phyloP scores from a whole-genome alignment of 2,888 invertebrate genomes.

The Pomacea canaliculata region DNA sequence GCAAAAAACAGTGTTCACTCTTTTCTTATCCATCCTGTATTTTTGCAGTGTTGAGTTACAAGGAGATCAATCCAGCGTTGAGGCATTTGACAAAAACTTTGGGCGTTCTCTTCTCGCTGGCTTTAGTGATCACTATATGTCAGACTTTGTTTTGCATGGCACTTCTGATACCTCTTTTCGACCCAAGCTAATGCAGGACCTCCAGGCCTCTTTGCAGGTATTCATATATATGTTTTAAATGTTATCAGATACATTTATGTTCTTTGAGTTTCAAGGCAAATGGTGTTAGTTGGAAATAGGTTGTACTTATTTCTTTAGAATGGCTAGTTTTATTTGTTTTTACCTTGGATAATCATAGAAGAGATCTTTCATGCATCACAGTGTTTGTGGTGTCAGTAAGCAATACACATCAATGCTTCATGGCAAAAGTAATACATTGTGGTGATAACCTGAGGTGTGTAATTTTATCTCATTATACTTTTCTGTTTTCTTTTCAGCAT shows the following conservation, averaged over 20 bases:
- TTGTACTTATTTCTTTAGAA: background rate
- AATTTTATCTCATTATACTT: too few relatives aligned
- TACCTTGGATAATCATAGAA: background rate
- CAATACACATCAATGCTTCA: too few relatives aligned
- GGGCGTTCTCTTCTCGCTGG: constrained; percentile 69
- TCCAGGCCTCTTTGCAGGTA: constrained; percentile 64
- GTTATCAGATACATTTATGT: background rate
- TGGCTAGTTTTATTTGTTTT: background rate
- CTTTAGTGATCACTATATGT: constrained; percentile 67
- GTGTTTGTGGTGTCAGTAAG: too few relatives aligned
- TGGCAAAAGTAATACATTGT: too few relatives aligned
- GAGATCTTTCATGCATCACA: too few relatives aligned
- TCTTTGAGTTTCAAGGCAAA: background rate
- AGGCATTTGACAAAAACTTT: constrained; percentile 65
- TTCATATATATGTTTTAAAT: background rate
- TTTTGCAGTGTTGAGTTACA: constrained; percentile 39
- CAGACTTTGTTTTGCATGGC: constrained; percentile 71
- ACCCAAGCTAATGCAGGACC: constrained; percentile 62
- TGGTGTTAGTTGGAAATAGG: background rate
- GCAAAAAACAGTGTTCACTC: background rate
- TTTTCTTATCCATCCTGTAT: background rate
- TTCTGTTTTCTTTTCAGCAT: constrained; percentile 57
- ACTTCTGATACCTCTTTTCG: constrained; percentile 64
- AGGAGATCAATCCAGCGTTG: constrained; percentile 38
- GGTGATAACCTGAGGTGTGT: too few relatives aligned